phyloP scores from a whole-genome alignment of 1,140 invertebrate species.

The Stegodyphus dumicola region DNA sequence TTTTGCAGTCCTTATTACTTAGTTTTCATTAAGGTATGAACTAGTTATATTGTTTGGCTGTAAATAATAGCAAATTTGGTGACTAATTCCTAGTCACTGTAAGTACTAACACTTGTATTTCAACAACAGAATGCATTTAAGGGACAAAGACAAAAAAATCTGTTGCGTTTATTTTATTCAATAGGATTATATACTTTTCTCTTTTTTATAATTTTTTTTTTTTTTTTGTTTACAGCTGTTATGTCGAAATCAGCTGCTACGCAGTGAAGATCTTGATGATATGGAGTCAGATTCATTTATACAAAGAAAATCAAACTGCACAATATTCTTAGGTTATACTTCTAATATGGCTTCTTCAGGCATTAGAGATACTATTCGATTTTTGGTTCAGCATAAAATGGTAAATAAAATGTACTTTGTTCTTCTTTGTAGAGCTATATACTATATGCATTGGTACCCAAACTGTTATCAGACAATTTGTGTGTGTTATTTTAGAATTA shows the following conservation, averaged over 20 bases:
- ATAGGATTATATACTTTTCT: too few relatives aligned
- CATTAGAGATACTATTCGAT: constrained; percentile 89
- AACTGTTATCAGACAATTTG: not conserved
- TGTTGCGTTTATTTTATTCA: too few relatives aligned
- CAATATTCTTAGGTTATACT: constrained; percentile 97
- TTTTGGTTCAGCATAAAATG: constrained; percentile 89
- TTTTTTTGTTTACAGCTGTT: constrained; percentile 60
- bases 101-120: too few relatives aligned
- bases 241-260: constrained; percentile 57
- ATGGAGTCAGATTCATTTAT: constrained; percentile 83
- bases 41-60: too few relatives aligned
- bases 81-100: too few relatives aligned
- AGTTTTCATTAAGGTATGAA: too few relatives aligned
- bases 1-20: too few relatives aligned
- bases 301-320: constrained; percentile 83
- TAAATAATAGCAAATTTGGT: too few relatives aligned
- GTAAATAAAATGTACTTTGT: constrained; percentile 67
- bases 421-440: not conserved
- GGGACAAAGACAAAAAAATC: too few relatives aligned
- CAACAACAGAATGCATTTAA: too few relatives aligned
- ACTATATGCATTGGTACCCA: too few relatives aligned
- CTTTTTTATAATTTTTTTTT: too few relatives aligned
- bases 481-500: not conserved
- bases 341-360: constrained; percentile 98
- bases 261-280: constrained; percentile 71